phyloP scores from a whole-genome alignment of 2,888 invertebrate species.

The Sphaerophoria taeniata region DNA sequence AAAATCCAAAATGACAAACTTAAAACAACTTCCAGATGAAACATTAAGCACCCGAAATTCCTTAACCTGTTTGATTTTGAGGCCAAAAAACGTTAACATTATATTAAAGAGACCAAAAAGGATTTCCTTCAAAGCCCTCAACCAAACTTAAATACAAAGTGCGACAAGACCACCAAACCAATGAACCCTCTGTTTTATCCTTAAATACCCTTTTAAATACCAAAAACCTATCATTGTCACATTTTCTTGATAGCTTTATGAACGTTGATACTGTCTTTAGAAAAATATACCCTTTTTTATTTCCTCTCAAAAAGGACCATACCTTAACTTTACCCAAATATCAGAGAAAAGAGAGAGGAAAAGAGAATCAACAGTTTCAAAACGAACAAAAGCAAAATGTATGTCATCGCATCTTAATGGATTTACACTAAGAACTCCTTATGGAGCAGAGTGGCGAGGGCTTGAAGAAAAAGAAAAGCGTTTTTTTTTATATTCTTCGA shows the following conservation, averaged over 20 bases:
- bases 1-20: too few relatives aligned
- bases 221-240: constrained; percentile 11
- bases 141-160: not conserved
- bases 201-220: constrained; percentile 29
- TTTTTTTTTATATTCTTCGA: not conserved
- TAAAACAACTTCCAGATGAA: too few relatives aligned
- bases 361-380: too few relatives aligned
- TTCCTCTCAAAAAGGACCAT: constrained; percentile 25
- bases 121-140: too few relatives aligned
- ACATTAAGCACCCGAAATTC: too few relatives aligned
- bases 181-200: not conserved
- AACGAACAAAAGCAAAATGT: constrained; percentile 46
- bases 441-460: constrained; percentile 29
- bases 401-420: constrained; percentile 60
- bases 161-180: constrained; percentile 14
- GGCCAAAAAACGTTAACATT: too few relatives aligned
- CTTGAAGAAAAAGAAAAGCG: not conserved
- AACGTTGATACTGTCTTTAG: constrained; percentile 1
- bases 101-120: too few relatives aligned
- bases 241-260: constrained; percentile 25
- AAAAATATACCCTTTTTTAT: not conserved
- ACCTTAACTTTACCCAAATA: too few relatives aligned
- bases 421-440: constrained; percentile 31
- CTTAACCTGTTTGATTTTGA: too few relatives aligned
- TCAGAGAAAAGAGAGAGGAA: constrained; percentile 1